These are phyloP conservation scores for Styela clava DNA, from an alignment of 23 tunicate genomes.

Conservation along the genomic window DNA sequence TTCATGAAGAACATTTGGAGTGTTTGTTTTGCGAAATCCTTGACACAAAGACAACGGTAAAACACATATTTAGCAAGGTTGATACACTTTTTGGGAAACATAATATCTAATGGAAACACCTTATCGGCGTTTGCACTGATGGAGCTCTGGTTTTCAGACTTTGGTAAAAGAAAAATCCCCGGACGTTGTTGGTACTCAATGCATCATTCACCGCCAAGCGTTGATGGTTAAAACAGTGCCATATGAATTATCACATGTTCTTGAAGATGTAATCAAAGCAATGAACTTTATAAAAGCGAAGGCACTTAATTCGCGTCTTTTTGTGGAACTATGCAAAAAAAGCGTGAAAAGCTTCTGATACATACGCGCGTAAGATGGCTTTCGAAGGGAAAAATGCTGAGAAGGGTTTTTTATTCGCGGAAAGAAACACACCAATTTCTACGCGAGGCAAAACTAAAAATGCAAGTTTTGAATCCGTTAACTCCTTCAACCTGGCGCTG, in stretches of 20 bases:
- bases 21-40: too few species aligned
- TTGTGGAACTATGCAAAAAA: slow-evolving; percentile 23
- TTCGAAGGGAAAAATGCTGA: too few species aligned
- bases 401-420: too few species aligned
- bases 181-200: slow-evolving; percentile 36
- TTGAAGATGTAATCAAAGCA: slow-evolving; percentile 33
- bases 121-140: slow-evolving; percentile 26
- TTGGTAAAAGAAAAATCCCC: slow-evolving; percentile 32
- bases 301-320: slow-evolving; percentile 21
- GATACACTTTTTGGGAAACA: slow-evolving; percentile 24
- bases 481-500: too few species aligned
- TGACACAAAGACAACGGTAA: slow-evolving; percentile 46
- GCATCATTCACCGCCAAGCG: slow-evolving; percentile 38
- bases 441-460: too few species aligned
- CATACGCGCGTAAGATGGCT: too few species aligned
- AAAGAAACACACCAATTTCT: too few species aligned
- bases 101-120: slow-evolving; percentile 16
- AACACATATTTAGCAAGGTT: slow-evolving; percentile 31
- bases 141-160: too few species aligned
- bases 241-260: slow-evolving; percentile 22
- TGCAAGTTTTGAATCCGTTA: too few species aligned
- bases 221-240: slow-evolving; percentile 30
- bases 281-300: slow-evolving; percentile 35
- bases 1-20: slow-evolving; percentile 52
- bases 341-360: slow-evolving; percentile 38